phyloP scores from a whole-genome alignment of 2,113 vertebrate species.

The Plecotus auritus region DNA sequence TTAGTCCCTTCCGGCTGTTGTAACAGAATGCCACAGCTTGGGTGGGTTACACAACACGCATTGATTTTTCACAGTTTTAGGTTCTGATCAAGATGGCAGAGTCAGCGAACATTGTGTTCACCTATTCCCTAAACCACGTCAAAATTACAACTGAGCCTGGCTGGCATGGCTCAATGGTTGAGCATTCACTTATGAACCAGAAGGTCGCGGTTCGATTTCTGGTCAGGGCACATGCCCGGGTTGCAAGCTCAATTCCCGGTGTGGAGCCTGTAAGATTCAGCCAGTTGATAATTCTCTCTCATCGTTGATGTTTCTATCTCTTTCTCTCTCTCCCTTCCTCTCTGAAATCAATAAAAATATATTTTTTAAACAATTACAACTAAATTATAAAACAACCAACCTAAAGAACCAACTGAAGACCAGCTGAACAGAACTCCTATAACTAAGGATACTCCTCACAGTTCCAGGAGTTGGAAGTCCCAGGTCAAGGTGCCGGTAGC shows the following conservation, averaged over 20 bases:
- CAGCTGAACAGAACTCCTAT: neutral
- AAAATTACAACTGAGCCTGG: neutral
- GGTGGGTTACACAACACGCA: neutral
- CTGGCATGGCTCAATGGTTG: too few relatives aligned
- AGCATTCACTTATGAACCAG: too few relatives aligned
- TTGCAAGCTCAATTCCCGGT: too few relatives aligned
- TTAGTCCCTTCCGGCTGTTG: neutral
- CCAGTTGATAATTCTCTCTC: too few relatives aligned
- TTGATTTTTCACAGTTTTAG: neutral
- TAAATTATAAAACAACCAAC: neutral
- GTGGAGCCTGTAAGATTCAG: too few relatives aligned
- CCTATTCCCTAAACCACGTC: neutral
- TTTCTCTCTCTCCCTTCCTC: too few relatives aligned
- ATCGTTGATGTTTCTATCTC: too few relatives aligned
- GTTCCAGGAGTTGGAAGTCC: neutral
- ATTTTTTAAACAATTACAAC: neutral
- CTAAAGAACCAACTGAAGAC: neutral
- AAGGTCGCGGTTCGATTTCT: too few relatives aligned
- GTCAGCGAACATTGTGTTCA: neutral
- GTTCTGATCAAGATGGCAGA: neutral
- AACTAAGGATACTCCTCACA: neutral
- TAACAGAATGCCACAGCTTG: neutral
- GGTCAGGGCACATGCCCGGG: too few relatives aligned
- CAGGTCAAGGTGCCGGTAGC: neutral
- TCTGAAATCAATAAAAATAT: too few relatives aligned